Evolutionary conservation across 2,113 vertebrate species (phyloP).

Genomic region (Aramus guarauna): DNA sequence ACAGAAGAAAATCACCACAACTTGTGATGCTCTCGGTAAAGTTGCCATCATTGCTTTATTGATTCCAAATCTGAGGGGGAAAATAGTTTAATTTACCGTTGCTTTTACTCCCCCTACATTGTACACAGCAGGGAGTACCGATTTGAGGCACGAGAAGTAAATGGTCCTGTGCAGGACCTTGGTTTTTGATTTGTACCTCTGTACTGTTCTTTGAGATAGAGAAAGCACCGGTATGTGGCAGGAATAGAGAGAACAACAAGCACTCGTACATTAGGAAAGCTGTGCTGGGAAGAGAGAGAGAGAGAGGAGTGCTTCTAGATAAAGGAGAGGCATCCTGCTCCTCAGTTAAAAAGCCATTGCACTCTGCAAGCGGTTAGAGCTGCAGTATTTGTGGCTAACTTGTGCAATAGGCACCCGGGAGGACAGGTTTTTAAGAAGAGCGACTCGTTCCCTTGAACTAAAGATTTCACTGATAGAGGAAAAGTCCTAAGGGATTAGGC

Average conservation of each 20-base stretch:
- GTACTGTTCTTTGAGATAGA: background rate
- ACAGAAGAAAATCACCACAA: background rate
- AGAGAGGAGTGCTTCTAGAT: background rate
- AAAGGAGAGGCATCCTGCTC: background rate
- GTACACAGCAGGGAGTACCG: background rate
- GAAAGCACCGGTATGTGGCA: background rate
- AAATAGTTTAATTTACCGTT: background rate
- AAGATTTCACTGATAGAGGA: background rate
- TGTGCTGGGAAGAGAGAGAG: background rate
- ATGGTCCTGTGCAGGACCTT: background rate
- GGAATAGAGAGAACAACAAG: background rate
- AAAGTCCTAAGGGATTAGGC: background rate
- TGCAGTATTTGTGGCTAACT: background rate
- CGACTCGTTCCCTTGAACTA: background rate
- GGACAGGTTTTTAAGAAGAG: background rate
- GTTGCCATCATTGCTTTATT: background rate
- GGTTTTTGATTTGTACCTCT: background rate
- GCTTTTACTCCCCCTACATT: background rate
- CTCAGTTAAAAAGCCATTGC: background rate
- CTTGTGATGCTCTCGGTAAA: background rate
- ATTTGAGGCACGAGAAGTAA: background rate
- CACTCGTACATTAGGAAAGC: background rate
- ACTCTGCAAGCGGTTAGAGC: background rate
- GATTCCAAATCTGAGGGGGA: background rate
- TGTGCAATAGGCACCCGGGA: background rate